Percentiles rank a stretch among this genome's conserved stretches.
phyloP scores from a whole-genome alignment of 2,888 invertebrate species.

The Petrophora chlorosata region DNA sequence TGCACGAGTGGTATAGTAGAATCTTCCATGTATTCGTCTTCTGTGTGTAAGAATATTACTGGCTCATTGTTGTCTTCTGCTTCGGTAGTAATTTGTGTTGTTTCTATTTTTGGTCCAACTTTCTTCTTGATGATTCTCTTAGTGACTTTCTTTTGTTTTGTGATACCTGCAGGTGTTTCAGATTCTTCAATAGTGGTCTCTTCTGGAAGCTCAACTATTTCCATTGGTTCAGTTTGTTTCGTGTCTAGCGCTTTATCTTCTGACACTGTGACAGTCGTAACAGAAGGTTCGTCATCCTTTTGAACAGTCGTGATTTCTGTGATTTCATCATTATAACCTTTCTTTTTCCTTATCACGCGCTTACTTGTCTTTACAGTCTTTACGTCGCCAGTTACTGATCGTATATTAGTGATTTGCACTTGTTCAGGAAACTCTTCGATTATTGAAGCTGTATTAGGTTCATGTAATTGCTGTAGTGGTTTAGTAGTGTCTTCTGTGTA shows the following conservation, averaged over 20 bases:
- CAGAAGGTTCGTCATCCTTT: conserved; percentile 15
- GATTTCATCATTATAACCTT: conserved; percentile 36
- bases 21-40: conserved; percentile 38
- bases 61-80: conserved; percentile 47
- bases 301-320: conserved; percentile 42
- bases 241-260: no score
- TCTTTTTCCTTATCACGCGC: conserved; percentile 50
- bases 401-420: conserved; percentile 61
- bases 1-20: conserved; percentile 27
- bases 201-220: not conserved
- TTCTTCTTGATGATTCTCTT: conserved; percentile 40
- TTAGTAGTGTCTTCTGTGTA: conserved; percentile 34
- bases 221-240: not conserved
- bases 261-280: conserved; percentile 7
- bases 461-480: no score
- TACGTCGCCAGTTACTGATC: conserved; percentile 52
- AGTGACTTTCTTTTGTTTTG: conserved; percentile 43
- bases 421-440: conserved; percentile 48
- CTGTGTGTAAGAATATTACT: conserved; percentile 48
- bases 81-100: conserved; percentile 55
- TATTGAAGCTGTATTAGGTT: no score
- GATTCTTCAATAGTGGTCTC: conserved; percentile 1
- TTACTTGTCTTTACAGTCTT: conserved; percentile 55
- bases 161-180: conserved; percentile 41
- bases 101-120: conserved; percentile 46